Evolutionary conservation across 2,888 invertebrate genomes (phyloP), one percentile per base, ranked within the genome.

Genomic region (Ditula angustiorana): DNA sequence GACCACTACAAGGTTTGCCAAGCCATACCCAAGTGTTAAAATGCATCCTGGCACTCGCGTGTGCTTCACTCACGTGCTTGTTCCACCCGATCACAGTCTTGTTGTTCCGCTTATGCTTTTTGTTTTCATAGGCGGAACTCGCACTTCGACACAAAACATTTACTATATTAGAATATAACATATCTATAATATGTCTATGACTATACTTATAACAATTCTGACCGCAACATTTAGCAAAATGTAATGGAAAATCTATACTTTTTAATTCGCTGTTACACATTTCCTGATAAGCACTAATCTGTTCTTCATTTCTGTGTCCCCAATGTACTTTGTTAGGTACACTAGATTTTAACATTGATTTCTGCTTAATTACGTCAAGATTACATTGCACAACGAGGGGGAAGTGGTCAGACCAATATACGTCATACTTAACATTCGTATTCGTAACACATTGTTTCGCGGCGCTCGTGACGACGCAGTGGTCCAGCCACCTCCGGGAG

Each of bases 301-400:
- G 21, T 37, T 56, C 23, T n/a, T 0, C 8, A 21, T 11, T 35
- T 13, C 24, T 26, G 1, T 10, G 4, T 2, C 35, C 49, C 49
- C 49, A 60, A 24, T 5, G 16, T 21, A 49, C 5, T 37, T 35
- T 37, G 8, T 50, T 33, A 3, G 10, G 11, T 26, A 35, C 37
- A 3, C 13, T 13, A 16, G n/a, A 7, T 37, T 37, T 11, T 33
- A 24, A 11, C 1, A 23, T n/a, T 28, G 4, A 13, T 1, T 57
- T 58, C 28, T 26, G 5, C 7, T 26, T 41, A 11, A 58, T 13
- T 7, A 24, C 5, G 41, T 49, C 24, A 23, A 67, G 5, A 13
- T 62, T 37, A 55, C 67, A 62, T 13, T 58, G 19, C 0, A 67
- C 7, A 2, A 55, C 49, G 5, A 67, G 16, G 4, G 67, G 59